A percentile compares a stretch with the other conserved stretches of the same genome.
Conservation (phyloP, 2,797 vertebrate species). For the Linurgus olivaceus region DNA sequence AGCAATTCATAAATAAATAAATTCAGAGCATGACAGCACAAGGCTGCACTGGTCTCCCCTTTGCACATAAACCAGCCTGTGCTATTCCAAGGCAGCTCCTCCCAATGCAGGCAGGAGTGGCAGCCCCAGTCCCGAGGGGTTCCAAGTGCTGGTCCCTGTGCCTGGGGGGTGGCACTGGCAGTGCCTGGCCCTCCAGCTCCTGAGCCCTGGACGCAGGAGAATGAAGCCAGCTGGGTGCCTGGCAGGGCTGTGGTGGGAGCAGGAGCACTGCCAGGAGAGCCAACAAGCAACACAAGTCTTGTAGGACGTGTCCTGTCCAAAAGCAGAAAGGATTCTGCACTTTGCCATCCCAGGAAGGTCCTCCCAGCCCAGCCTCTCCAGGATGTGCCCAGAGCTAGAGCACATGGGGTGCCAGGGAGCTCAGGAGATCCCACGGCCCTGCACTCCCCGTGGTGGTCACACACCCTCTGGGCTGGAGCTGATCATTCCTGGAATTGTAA, state of each 20-base stretch:
- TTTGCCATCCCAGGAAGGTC: background rate
- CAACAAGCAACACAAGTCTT: background rate
- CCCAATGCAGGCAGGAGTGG: rapidly evolving
- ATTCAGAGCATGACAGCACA: background rate
- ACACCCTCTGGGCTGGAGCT: background rate
- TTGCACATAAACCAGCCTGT: background rate
- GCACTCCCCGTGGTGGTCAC: rapidly evolving
- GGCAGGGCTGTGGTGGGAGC: background rate
- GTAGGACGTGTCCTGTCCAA: rapidly evolving
- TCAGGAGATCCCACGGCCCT: rapidly evolving
- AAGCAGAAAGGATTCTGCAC: background rate
- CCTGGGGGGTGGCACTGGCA: background rate
- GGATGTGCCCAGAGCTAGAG: background rate
- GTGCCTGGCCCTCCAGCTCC: background rate
- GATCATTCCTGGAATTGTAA: rapidly evolving
- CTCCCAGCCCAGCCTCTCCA: background rate
- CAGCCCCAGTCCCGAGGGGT: background rate
- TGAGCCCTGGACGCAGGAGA: background rate
- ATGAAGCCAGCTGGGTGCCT: background rate
- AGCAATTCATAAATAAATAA: background rate
- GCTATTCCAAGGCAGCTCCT: background rate
- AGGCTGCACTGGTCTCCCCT: background rate
- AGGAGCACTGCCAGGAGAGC: background rate
- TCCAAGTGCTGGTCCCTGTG: background rate
- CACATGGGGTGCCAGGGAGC: background rate